Evolutionary conservation across 1,140 invertebrate genomes (phyloP), one percentile per base, ranked within the genome.

Genomic region (Halotydeus destructor): DNA sequence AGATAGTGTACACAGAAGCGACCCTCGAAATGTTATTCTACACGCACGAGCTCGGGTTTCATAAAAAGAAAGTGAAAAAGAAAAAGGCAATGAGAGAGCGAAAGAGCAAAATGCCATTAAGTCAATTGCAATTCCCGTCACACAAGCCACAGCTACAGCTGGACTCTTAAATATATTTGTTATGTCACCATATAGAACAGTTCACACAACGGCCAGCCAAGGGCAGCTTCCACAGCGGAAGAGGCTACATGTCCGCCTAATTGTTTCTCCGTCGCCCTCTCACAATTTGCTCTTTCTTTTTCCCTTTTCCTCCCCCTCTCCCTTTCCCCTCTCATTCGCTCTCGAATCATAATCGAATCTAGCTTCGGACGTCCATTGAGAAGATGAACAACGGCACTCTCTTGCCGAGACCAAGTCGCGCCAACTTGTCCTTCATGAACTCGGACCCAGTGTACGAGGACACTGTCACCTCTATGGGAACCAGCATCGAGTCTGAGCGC

Each of bases 351-450:
- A n/a, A n/a, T n/a, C 61, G 61, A 63, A 63, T 27, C 16, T 40
- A 47, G 46, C 18, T 49, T 6, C 38, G 47, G 19, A 37, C 18
- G 14, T 44, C 46, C 2, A 47, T 49, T 12, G 47, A 49, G 27
- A 36, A 38, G 27, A 49, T 49, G 47, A 45, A 48, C 23, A 16
- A 12, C 12, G 47, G 47, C 18, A 6, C 30, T 12, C 16, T 48
- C 1, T 31, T 39, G 19, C 44, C 47, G 21, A 11, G 9, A 14
- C 34, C 45, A 1, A 32, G 30, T 30, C 16, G 24, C 16, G 25
- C n/a, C 16, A 36, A 11, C 22, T 25, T 45, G 5, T 11, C 6
- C 12, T 35, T 23, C 9, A 23, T 30, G 6, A 33, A 45, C n/a
- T 46, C 43, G 18, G 45, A 46, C 33, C 9, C 28, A 9, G 18